Evolutionary conservation across 2,113 vertebrate genomes (phyloP).

Genomic region (Gorsachius goisagi): DNA sequence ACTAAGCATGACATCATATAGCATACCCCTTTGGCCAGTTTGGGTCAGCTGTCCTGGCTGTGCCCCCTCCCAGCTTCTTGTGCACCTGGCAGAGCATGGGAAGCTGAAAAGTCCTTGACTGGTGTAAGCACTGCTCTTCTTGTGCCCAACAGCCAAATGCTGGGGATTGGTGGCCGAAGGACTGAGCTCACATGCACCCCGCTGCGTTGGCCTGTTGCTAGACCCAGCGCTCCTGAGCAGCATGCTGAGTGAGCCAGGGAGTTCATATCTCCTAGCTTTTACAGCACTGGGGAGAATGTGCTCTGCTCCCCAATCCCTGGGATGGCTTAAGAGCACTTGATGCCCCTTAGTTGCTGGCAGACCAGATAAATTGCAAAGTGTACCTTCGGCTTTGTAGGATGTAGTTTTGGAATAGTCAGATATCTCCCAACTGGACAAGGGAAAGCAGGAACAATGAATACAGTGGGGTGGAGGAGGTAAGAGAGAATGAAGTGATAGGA

Average conservation of each 20-base stretch:
- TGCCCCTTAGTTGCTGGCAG: neutral
- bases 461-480: neutral
- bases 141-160: accelerated
- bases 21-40: too few species aligned
- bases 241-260: neutral
- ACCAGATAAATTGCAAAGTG: neutral
- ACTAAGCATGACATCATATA: too few species aligned
- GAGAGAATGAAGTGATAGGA: neutral
- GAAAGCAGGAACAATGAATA: neutral
- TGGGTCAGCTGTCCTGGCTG: too few species aligned
- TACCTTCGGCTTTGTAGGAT: neutral
- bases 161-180: accelerated
- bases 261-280: neutral
- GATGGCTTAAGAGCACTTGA: accelerated
- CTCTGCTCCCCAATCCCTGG: neutral
- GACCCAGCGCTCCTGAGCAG: neutral
- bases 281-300: neutral
- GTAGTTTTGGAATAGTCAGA: neutral
- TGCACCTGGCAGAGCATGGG: too few species aligned
- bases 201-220: accelerated
- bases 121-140: neutral
- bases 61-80: too few species aligned
- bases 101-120: too few species aligned
- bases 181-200: accelerated
- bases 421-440: neutral